These are phyloP conservation scores for Aix galericulata DNA, from an alignment of 2,113 vertebrate genomes.

Conservation along the genomic window DNA sequence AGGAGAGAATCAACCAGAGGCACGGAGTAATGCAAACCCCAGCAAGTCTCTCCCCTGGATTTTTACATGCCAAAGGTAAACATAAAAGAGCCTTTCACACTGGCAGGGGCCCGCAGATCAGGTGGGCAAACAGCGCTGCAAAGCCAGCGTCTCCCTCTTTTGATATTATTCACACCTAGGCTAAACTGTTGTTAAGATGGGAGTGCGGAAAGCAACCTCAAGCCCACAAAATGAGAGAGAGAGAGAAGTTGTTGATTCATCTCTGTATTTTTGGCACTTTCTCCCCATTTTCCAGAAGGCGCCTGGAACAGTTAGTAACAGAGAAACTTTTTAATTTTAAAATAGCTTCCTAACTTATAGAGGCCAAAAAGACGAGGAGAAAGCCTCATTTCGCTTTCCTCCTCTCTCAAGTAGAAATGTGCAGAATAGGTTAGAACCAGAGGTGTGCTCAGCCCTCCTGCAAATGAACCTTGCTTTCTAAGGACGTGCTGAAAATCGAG, in stretches of 20 bases:
- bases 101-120: conserved; percentile 52
- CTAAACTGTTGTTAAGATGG: conserved; percentile 54
- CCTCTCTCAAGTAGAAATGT: not conserved
- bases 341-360: conserved; percentile 62
- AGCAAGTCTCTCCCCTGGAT: conserved; percentile 23
- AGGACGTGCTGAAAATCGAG: conserved; percentile 16
- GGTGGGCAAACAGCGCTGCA: conserved; percentile 55
- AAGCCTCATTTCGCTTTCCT: not conserved
- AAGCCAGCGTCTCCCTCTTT: conserved; percentile 46
- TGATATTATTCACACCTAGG: conserved; percentile 60
- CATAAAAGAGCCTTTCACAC: conserved; percentile 59
- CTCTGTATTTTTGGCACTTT: conserved; percentile 67
- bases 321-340: conserved; percentile 71
- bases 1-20: conserved; percentile 41
- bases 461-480: not conserved
- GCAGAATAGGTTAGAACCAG: not conserved
- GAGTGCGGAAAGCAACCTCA: conserved; percentile 57
- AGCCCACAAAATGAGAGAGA: conserved; percentile 63
- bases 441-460: not conserved
- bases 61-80: conserved; percentile 45
- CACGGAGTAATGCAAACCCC: not conserved
- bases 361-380: conserved; percentile 58
- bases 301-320: conserved; percentile 68
- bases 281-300: conserved; percentile 65
- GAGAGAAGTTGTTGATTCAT: conserved; percentile 64